phyloP scores from a whole-genome alignment of 2,113 vertebrate species.

The Pedetes capensis region DNA sequence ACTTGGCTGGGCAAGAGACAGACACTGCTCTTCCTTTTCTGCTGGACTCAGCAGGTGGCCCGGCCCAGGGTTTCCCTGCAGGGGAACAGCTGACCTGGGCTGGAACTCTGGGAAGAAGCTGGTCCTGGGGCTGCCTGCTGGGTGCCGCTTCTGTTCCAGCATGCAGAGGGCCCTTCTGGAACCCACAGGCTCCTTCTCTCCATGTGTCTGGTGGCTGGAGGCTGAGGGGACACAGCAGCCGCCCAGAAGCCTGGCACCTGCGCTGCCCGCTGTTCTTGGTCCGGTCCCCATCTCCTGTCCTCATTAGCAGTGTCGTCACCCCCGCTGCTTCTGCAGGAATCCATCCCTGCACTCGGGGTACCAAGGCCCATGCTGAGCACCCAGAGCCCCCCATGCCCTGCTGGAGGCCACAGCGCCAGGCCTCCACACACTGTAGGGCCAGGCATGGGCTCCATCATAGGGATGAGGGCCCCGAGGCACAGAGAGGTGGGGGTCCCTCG shows the following conservation, averaged over 20 bases:
- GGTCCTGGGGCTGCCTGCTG: too few species aligned
- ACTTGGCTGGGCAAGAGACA: neutral
- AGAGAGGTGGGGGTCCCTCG: rapidly evolving
- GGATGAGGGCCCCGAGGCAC: neutral
- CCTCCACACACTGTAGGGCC: rapidly evolving
- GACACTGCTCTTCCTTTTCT: neutral
- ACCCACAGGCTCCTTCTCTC: neutral
- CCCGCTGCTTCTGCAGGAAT: neutral
- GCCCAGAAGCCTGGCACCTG: neutral
- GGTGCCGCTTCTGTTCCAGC: too few species aligned
- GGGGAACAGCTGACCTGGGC: too few species aligned
- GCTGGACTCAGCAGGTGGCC: neutral
- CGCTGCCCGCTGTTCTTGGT: neutral
- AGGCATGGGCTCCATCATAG: neutral
- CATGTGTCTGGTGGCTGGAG: too few species aligned
- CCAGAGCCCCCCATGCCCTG: neutral
- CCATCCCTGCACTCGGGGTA: neutral
- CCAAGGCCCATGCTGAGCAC: neutral
- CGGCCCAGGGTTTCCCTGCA: too few species aligned
- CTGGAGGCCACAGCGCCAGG: neutral
- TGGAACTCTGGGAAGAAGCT: too few species aligned
- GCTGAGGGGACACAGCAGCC: neutral
- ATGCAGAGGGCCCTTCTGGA: too few species aligned
- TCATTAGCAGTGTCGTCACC: neutral
- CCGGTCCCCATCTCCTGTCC: neutral